Evolutionary conservation across 2,888 invertebrate genomes (phyloP).

Genomic region (Rhagonycha lutea): DNA sequence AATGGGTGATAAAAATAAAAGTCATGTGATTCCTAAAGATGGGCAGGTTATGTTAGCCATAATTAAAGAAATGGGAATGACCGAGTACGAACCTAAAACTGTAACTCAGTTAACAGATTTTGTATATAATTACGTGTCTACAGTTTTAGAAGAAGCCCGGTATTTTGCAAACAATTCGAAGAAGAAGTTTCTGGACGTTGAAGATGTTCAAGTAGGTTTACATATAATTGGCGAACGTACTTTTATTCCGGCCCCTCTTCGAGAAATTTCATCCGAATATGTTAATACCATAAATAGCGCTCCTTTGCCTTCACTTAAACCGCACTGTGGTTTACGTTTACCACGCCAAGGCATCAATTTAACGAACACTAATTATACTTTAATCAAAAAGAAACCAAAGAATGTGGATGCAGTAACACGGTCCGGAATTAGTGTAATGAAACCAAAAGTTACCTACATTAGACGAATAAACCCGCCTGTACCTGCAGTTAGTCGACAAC

Average conservation of each 20-base stretch:
- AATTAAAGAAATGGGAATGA: constrained; percentile 92
- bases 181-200: constrained; percentile 89
- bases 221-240: constrained; percentile 87
- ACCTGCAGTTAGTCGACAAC: constrained; percentile 24
- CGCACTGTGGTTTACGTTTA: constrained; percentile 87
- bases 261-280: constrained; percentile 85
- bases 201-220: constrained; percentile 90
- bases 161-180: constrained; percentile 90
- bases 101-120: constrained; percentile 95
- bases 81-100: constrained; percentile 92
- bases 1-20: background rate
- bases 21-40: constrained; percentile 77
- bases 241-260: constrained; percentile 88
- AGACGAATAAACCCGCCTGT: constrained; percentile 56
- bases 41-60: constrained; percentile 94
- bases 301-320: constrained; percentile 88
- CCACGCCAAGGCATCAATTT: constrained; percentile 60
- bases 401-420: constrained; percentile 42
- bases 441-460: constrained; percentile 60
- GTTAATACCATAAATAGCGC: constrained; percentile 86
- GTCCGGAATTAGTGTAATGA: constrained; percentile 55
- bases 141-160: constrained; percentile 87
- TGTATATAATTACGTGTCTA: constrained; percentile 88
- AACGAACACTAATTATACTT: background rate
- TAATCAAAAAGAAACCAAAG: constrained; percentile 47